These are phyloP conservation scores for Drosophila fungiperda DNA, from an alignment of 2,888 invertebrate species.

Conservation along the genomic window DNA sequence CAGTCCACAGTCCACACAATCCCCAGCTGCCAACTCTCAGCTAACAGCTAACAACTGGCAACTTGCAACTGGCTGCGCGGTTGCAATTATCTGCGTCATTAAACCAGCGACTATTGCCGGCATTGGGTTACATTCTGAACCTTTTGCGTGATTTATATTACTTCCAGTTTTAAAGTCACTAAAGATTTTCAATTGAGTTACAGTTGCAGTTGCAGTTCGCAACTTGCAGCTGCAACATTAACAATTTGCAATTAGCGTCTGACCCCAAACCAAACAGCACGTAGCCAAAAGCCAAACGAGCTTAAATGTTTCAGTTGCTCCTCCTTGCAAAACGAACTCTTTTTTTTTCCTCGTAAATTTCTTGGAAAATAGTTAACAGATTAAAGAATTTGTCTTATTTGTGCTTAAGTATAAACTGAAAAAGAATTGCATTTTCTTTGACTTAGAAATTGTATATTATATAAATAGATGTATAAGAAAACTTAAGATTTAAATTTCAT, in stretches of 20 bases:
- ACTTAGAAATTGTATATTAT: neutral
- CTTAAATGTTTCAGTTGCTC: conserved; percentile 27
- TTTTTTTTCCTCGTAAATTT: neutral
- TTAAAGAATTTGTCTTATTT: neutral
- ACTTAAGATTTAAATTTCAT: neutral
- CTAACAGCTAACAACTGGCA: conserved; percentile 39
- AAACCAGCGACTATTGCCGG: conserved; percentile 59
- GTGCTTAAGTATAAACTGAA: neutral
- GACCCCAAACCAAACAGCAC: conserved; percentile 52
- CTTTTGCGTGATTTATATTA: conserved; percentile 78
- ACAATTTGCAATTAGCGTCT: conserved; percentile 58
- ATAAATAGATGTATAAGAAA: too few relatives aligned
- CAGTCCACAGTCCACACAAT: conserved; percentile 39
- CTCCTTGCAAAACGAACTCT: conserved; percentile 4
- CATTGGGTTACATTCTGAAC: conserved; percentile 65
- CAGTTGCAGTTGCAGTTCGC: conserved; percentile 22
- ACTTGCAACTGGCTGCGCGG: conserved; percentile 44
- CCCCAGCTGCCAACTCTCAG: conserved; percentile 18
- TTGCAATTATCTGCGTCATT: conserved; percentile 76
- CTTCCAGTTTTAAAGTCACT: conserved; percentile 70
- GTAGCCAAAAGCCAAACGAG: conserved; percentile 44
- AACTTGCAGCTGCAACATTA: conserved; percentile 55
- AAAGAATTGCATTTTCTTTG: neutral
- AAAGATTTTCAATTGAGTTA: conserved; percentile 65
- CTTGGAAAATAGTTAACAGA: neutral